phyloP scores from a whole-genome alignment of 2,113 vertebrate genomes.

The Crotophaga sulcirostris region DNA sequence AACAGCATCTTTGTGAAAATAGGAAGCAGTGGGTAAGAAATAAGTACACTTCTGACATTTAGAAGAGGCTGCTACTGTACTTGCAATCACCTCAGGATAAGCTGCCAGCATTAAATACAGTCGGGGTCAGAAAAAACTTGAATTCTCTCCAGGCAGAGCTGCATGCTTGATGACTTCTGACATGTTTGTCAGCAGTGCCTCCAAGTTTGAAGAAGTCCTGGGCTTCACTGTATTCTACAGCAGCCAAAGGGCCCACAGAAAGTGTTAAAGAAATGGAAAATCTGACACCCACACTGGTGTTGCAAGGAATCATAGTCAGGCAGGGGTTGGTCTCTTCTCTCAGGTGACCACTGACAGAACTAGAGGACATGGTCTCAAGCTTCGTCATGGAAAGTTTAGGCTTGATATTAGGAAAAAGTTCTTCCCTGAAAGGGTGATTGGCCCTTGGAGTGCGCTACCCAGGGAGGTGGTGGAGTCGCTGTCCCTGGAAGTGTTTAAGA shows the following conservation, averaged over 20 bases:
- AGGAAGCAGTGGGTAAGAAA: constrained; percentile 69
- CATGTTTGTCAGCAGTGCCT: neutral
- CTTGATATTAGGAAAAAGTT: too few species aligned
- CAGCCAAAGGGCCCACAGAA: neutral
- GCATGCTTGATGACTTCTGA: neutral
- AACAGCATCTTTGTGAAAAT: neutral
- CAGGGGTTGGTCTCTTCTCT: too few species aligned
- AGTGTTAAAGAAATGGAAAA: neutral
- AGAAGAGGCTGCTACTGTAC: neutral
- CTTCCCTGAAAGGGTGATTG: too few species aligned
- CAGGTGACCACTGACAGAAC: too few species aligned
- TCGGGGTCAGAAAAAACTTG: neutral
- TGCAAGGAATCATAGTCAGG: neutral
- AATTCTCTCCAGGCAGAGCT: neutral
- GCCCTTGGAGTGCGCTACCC: too few species aligned
- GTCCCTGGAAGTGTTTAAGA: too few species aligned
- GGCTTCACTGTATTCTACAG: neutral
- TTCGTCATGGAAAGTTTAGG: too few species aligned
- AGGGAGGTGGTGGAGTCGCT: too few species aligned
- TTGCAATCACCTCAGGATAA: constrained; percentile 18
- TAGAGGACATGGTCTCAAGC: too few species aligned
- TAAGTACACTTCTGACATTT: constrained; percentile 56
- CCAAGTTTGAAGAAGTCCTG: neutral
- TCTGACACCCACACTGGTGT: rapidly evolving
- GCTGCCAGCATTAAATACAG: neutral